A percentile compares a stretch with the other conserved stretches of the same genome.
phyloP scores from a whole-genome alignment of 2,888 invertebrate genomes.

The Microctonus hyperodae region DNA sequence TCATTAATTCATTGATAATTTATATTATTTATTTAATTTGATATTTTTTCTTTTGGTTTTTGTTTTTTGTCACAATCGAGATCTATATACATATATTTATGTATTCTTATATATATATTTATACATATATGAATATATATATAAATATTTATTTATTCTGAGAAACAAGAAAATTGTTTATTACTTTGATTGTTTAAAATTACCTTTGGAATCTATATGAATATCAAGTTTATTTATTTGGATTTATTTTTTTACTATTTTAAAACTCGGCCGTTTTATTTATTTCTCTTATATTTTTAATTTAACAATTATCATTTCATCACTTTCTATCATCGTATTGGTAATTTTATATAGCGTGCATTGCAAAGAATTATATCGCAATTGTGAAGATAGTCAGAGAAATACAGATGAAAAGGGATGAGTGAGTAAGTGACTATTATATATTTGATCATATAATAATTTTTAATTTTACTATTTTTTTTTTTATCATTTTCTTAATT shows the following conservation, averaged over 20 bases:
- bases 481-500: constrained; percentile 6
- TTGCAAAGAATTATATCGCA: neutral
- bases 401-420: neutral
- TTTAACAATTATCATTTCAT: neutral
- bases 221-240: too few relatives aligned
- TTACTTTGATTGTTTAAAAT: too few relatives aligned
- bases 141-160: too few relatives aligned
- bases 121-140: too few relatives aligned
- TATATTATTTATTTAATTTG: neutral
- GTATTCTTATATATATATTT: too few relatives aligned
- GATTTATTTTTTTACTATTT: too few relatives aligned
- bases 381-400: neutral
- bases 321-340: neutral
- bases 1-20: constrained; percentile 30
- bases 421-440: too few relatives aligned
- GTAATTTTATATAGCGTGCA: neutral
- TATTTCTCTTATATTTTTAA: constrained; percentile 11
- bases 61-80: constrained; percentile 27
- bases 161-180: too few relatives aligned
- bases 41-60: constrained; percentile 28
- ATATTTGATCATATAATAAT: neutral
- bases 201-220: too few relatives aligned
- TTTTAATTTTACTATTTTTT: neutral
- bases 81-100: too few relatives aligned
- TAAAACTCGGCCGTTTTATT: constrained; percentile 26